phyloP scores from a whole-genome alignment of 2,113 vertebrate species.

The Ctenodactylus gundi region DNA sequence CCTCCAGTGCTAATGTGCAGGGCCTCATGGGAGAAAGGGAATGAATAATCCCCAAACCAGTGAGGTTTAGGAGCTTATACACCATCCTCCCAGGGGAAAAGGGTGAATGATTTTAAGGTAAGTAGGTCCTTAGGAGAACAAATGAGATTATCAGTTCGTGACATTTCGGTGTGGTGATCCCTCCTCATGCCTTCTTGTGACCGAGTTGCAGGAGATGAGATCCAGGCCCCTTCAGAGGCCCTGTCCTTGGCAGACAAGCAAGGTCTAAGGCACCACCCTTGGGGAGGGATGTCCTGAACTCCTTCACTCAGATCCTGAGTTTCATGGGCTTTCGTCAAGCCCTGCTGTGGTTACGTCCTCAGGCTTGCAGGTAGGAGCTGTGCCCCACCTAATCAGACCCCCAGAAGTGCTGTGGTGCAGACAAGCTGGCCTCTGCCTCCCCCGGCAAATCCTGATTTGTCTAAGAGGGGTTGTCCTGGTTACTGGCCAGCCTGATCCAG shows the following conservation, averaged over 20 bases:
- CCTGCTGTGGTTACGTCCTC: background rate
- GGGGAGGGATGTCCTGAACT: background rate
- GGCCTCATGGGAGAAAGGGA: no score
- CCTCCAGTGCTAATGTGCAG: no score
- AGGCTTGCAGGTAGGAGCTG: background rate
- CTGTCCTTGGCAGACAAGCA: background rate
- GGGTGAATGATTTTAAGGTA: background rate
- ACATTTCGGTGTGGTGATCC: no score
- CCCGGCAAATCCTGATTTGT: background rate
- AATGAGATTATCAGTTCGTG: no score
- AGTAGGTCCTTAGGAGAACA: background rate
- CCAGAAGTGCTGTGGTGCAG: background rate
- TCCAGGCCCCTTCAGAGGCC: no score
- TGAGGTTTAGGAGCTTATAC: background rate
- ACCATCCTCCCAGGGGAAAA: background rate
- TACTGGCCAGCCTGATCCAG: background rate
- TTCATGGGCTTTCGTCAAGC: background rate
- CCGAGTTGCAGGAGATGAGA: background rate
- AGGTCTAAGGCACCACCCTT: background rate
- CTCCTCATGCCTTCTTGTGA: no score
- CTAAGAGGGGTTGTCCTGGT: background rate
- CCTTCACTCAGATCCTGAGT: background rate
- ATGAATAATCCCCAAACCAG: background rate
- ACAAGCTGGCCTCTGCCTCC: background rate
- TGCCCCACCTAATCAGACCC: background rate